Conservation (phyloP, 2,113 vertebrate genomes). For the Zosterops borbonicus region DNA sequence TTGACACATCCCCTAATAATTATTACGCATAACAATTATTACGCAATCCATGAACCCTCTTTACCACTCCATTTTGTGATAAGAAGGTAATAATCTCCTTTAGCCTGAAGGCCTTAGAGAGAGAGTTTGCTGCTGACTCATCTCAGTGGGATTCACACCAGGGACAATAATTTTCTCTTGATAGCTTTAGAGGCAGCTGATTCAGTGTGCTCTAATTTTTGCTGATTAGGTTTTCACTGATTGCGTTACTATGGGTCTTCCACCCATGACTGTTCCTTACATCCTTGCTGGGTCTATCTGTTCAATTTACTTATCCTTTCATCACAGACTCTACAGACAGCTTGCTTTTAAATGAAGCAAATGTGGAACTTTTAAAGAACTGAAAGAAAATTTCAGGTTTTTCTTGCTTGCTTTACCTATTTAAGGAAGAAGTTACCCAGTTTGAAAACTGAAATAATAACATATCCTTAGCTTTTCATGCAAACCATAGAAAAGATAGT, state of each 20-base stretch:
- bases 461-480: neutral
- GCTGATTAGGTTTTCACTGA: neutral
- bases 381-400: neutral
- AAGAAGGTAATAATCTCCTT: neutral
- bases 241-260: neutral
- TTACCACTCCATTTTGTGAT: neutral
- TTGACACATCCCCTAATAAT: neutral
- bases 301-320: neutral
- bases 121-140: neutral
- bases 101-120: neutral
- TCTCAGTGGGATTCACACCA: neutral
- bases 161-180: neutral
- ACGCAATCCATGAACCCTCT: neutral
- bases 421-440: neutral
- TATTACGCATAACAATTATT: neutral
- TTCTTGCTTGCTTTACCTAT: neutral
- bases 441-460: constrained; percentile 12
- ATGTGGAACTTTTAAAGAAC: neutral
- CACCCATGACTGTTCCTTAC: neutral
- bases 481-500: neutral
- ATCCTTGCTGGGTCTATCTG: neutral
- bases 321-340: neutral
- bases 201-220: constrained; percentile 7
- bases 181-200: neutral
- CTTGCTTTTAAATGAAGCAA: neutral